Conservation (phyloP, 2,888 invertebrate genomes). For the Dicranocentrus wangi region DNA sequence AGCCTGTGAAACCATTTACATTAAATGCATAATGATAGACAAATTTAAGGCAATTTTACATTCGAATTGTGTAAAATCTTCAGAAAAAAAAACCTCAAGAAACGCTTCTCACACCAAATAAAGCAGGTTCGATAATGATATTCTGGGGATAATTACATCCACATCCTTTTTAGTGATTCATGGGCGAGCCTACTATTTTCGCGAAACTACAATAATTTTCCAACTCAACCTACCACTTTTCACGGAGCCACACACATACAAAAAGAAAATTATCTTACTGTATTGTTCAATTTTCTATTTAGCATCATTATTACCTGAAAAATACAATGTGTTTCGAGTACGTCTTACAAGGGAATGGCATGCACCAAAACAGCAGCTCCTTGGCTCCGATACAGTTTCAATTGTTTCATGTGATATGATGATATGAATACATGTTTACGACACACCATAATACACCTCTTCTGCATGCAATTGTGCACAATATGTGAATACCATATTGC, state of each 20-base stretch:
- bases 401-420: neutral
- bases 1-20: too few relatives aligned
- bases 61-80: too few relatives aligned
- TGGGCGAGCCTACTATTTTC: slow-evolving; percentile 37
- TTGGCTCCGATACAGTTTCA: slow-evolving; percentile 1
- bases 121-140: too few relatives aligned
- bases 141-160: slow-evolving; percentile 30
- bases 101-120: too few relatives aligned
- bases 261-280: slow-evolving; percentile 25
- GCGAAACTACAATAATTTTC: slow-evolving; percentile 29
- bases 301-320: slow-evolving; percentile 6
- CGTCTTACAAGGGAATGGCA: neutral
- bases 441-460: neutral
- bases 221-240: slow-evolving; percentile 40
- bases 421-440: neutral
- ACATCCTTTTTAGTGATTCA: slow-evolving; percentile 42
- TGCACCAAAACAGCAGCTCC: neutral
- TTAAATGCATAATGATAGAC: too few relatives aligned
- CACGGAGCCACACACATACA: slow-evolving; percentile 30
- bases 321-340: too few relatives aligned
- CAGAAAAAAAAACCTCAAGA: too few relatives aligned
- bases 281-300: slow-evolving; percentile 51
- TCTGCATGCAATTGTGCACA: neutral
- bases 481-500: neutral
- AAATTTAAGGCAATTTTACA: too few relatives aligned